phyloP scores from a whole-genome alignment of 2,888 invertebrate genomes.

The Oithona nana region DNA sequence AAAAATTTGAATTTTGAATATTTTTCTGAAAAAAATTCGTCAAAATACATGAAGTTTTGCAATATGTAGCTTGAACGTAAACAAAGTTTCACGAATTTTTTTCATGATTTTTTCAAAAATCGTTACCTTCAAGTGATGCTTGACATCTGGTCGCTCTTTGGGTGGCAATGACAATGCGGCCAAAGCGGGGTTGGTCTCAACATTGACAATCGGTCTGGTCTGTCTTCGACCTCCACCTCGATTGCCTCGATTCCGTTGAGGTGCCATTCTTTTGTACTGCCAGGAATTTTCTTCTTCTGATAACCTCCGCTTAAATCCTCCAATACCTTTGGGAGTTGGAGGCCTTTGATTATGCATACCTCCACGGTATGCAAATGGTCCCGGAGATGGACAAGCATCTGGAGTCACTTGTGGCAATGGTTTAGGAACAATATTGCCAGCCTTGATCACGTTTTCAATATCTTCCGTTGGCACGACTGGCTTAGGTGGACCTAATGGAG shows the following conservation, averaged over 20 bases:
- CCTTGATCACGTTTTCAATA: constrained; percentile 35
- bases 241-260: not conserved
- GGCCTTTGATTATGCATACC: not conserved
- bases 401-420: constrained; percentile 8
- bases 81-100: too few relatives aligned
- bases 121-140: constrained; percentile 63
- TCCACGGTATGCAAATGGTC: not conserved
- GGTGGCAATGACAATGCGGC: constrained; percentile 27
- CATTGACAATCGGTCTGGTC: not conserved
- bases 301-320: not conserved
- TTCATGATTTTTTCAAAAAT: too few relatives aligned
- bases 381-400: not conserved
- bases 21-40: too few relatives aligned
- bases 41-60: too few relatives aligned
- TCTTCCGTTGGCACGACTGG: constrained; percentile 57
- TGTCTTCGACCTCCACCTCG: not conserved
- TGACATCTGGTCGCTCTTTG: constrained; percentile 58
- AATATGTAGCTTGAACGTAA: too few relatives aligned
- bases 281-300: not conserved
- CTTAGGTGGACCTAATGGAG: constrained; percentile 40
- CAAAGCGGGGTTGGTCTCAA: not conserved
- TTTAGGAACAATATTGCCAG: constrained; percentile 17
- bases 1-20: too few relatives aligned
- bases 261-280: not conserved
- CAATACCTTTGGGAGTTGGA: not conserved